These are phyloP conservation scores for Embiotoca jacksoni DNA, from an alignment of 2,113 vertebrate species.

Conservation along the genomic window DNA sequence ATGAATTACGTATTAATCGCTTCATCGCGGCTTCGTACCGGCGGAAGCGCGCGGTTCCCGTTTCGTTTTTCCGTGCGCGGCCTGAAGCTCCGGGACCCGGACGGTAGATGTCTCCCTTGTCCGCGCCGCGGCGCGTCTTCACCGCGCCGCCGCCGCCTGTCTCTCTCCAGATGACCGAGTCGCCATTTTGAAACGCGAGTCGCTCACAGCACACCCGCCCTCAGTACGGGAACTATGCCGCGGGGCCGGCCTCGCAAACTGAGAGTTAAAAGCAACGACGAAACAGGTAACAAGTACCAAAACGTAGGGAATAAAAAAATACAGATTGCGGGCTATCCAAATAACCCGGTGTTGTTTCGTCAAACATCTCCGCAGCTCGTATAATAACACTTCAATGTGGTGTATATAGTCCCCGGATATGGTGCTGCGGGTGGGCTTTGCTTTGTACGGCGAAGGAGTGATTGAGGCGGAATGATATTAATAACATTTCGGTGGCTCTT, in stretches of 20 bases:
- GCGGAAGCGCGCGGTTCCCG: no score
- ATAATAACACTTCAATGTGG: conserved; percentile 79
- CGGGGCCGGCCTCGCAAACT: conserved; percentile 95
- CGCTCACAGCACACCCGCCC: conserved; percentile 87
- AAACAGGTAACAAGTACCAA: conserved; percentile 89
- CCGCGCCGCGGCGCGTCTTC: conserved; percentile 55
- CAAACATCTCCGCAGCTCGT: conserved; percentile 63
- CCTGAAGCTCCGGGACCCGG: not conserved
- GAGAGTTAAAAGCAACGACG: conserved; percentile 87
- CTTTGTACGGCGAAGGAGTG: conserved; percentile 85
- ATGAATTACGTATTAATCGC: no score
- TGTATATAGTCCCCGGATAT: conserved; percentile 98
- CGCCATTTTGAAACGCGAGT: conserved; percentile 87
- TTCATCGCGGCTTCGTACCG: no score
- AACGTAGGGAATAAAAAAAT: conserved; percentile 81
- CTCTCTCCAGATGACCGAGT: conserved; percentile 56
- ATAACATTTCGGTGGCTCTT: conserved; percentile 83
- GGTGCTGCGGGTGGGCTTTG: conserved; percentile 86
- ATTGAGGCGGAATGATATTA: conserved; percentile 93
- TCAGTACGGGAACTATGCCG: conserved; percentile 93
- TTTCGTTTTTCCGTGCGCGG: no score
- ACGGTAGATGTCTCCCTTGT: conserved; percentile 83
- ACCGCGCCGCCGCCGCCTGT: conserved; percentile 14
- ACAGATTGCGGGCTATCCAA: conserved; percentile 63
- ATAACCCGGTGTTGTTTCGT: conserved; percentile 42